These are phyloP conservation scores for Labrus mixtus DNA, from an alignment of 2,113 vertebrate genomes.

Conservation along the genomic window DNA sequence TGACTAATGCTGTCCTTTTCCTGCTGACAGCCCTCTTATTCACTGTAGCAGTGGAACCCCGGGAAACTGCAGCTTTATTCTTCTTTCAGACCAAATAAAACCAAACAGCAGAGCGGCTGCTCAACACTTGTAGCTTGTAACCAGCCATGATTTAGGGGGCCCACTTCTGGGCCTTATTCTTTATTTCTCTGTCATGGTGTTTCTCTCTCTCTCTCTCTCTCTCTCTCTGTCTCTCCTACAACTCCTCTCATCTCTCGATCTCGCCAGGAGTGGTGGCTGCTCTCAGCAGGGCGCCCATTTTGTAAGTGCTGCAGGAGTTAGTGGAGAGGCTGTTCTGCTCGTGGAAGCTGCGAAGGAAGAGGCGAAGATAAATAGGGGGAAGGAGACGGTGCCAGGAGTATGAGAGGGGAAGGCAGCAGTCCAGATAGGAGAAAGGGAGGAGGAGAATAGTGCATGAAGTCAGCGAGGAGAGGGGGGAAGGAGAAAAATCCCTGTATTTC, in stretches of 20 bases:
- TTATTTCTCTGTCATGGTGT: constrained; percentile 26
- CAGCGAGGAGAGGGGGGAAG: constrained; percentile 12
- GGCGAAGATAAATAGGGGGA: constrained; percentile 29
- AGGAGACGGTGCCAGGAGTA: not conserved
- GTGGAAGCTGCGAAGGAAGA: constrained; percentile 25
- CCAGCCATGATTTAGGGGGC: constrained; percentile 40
- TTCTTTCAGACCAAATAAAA: constrained; percentile 59
- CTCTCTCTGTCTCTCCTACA: constrained; percentile 19
- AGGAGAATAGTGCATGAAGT: not conserved
- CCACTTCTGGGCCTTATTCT: constrained; percentile 32
- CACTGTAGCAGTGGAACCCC: not conserved
- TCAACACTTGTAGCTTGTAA: constrained; percentile 36
- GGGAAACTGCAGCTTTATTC: constrained; percentile 30
- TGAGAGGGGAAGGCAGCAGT: not conserved
- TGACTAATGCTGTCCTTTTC: constrained; percentile 23
- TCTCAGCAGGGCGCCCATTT: constrained; percentile 69
- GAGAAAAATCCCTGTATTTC: not conserved
- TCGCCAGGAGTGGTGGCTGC: constrained; percentile 56
- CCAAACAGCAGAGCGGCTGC: constrained; percentile 31
- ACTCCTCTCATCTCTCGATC: constrained; percentile 58
- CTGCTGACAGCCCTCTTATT: not conserved
- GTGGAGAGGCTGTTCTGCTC: constrained; percentile 49
- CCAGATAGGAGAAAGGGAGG: constrained; percentile 1
- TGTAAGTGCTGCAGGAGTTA: constrained; percentile 66
- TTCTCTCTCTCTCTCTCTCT: constrained; percentile 32